Evolutionary conservation across 2,797 vertebrate species (phyloP).

Genomic region (Anguilla obscura): DNA sequence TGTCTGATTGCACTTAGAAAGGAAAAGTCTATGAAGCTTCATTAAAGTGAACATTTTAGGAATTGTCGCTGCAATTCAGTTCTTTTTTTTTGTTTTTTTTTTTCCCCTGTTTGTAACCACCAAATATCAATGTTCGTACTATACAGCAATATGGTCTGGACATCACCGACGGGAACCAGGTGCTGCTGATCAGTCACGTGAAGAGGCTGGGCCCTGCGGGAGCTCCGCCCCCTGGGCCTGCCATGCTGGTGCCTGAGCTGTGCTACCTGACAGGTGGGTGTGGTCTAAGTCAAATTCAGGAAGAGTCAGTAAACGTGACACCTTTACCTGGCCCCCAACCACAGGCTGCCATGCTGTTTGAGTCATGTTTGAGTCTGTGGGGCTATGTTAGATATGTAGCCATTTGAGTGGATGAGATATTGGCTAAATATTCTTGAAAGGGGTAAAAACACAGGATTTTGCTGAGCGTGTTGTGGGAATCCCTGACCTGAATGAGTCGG

Average conservation of each 20-base stretch:
- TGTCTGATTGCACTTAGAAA: not conserved
- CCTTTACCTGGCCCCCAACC: no score
- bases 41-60: not conserved
- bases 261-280: slow-evolving; percentile 86
- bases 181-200: slow-evolving; percentile 81
- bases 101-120: not conserved
- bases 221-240: slow-evolving; percentile 67
- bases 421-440: not conserved
- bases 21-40: not conserved
- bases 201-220: slow-evolving; percentile 68
- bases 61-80: not conserved
- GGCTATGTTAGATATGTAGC: not conserved
- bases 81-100: not conserved
- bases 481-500: no score
- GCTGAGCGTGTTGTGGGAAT: no score
- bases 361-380: not conserved
- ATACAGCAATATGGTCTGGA: slow-evolving; percentile 86
- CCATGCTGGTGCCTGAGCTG: slow-evolving; percentile 88
- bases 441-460: no score
- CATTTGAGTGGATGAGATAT: not conserved
- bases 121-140: not conserved
- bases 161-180: slow-evolving; percentile 83
- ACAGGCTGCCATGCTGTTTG: not conserved
- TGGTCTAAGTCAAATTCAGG: not conserved
- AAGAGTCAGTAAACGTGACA: no score